Conservation (phyloP, 2,113 vertebrate species). For the Melierax canorus region DNA sequence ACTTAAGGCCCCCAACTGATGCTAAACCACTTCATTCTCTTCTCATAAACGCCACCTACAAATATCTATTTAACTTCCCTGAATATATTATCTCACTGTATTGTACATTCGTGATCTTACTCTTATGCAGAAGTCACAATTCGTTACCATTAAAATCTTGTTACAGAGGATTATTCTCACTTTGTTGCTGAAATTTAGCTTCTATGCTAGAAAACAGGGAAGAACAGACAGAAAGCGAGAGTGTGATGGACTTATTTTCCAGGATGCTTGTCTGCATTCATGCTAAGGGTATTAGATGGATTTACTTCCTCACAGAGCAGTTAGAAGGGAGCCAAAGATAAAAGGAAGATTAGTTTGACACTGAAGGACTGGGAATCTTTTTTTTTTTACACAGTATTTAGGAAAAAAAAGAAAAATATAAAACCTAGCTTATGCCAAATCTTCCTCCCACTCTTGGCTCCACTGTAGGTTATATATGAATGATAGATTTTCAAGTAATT, state of each 20-base stretch:
- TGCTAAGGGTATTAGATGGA: constrained; percentile 19
- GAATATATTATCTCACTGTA: background rate
- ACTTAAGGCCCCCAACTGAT: background rate
- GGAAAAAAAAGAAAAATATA: constrained; percentile 9
- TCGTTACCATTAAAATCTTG: constrained; percentile 54
- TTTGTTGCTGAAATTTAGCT: constrained; percentile 32
- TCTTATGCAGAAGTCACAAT: background rate
- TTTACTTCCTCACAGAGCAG: constrained; percentile 52
- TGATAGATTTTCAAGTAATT: constrained; percentile 5
- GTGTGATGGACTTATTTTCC: background rate
- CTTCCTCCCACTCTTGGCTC: background rate
- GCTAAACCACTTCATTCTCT: constrained; percentile 6
- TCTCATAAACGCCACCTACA: background rate
- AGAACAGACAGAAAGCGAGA: constrained; percentile 19
- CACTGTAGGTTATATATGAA: background rate
- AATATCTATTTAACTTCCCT: constrained; percentile 16
- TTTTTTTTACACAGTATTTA: background rate
- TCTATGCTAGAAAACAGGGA: background rate
- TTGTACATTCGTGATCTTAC: background rate
- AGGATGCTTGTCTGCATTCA: background rate
- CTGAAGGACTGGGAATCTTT: background rate
- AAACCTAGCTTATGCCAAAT: background rate
- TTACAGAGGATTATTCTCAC: constrained; percentile 51
- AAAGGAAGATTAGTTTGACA: constrained; percentile 42
- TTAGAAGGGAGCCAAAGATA: constrained; percentile 31